Base-by-base conservation (phyloP, 1,140 invertebrate genomes). In the Hycleus phaleratus region DNA sequence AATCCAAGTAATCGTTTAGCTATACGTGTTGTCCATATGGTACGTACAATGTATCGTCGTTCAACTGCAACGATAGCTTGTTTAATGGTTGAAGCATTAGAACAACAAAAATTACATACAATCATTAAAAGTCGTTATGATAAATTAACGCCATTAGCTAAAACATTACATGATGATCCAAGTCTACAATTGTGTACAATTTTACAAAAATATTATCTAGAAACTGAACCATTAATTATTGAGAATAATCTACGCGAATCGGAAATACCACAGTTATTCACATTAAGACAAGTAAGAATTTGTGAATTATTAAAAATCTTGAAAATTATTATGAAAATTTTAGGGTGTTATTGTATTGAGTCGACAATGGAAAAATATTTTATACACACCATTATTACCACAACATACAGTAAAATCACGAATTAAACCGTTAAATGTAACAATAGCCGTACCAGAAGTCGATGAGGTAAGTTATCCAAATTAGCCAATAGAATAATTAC, bases 281-380 rank as follows among this genome's bases (percentile, higher is more conserved):
- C 89, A 0, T 77, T 97, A n/a, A 80, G 93, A 69, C 89, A 91
- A 74, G 84, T 86, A 73, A 42, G 0, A 42, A 8, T 42, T n/a
- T 10, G 3, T 11, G 4, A n/a, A 11, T 42, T 42, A n/a, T 42
- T 42, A 3, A 18, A 18, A 18, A 18, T 18, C 10, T 42, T 42
- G 11, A 42, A 42, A n/a, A 42, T 39, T 39, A 10, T 39, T 39
- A 7, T 39, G 6, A 11, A n/a, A 7, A 59, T 68, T 76, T 38
- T 61, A 92, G 83, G 92, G 91, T n/a, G 85, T 95, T 12, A 86
- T 95, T 70, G 91, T 93, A 45, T 72, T 97, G 12, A 95, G 91
- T 67, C 82, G 94, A 2, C 93, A 97, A 71, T 98, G 95, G 95
- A 97, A 97, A 75, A 96, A 95, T 73, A 89, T 93, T 3, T 75